These are phyloP conservation scores for Rana temporaria DNA, from an alignment of 2,113 vertebrate species.

Conservation along the genomic window DNA sequence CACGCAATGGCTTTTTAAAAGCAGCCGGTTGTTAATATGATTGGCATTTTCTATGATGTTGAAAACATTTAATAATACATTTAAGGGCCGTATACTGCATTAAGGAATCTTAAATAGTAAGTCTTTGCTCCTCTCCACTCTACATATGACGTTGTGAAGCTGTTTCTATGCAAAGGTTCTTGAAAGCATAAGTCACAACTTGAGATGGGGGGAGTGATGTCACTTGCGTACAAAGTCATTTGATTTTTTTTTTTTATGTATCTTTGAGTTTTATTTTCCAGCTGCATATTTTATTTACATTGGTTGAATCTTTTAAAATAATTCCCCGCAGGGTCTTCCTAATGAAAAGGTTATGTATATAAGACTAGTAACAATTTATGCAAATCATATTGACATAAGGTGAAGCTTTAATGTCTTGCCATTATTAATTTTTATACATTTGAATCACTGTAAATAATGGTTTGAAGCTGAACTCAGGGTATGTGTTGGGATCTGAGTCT, in stretches of 20 bases:
- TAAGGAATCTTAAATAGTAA: slow-evolving; percentile 68
- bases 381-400: no score
- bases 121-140: neutral
- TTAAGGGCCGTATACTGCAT: slow-evolving; percentile 60
- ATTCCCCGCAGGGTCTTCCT: neutral
- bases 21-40: slow-evolving; percentile 70
- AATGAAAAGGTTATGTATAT: no score
- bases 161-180: neutral
- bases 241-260: slow-evolving; percentile 1
- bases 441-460: no score
- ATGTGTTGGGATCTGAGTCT: no score
- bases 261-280: neutral
- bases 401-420: no score
- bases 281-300: neutral
- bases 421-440: no score
- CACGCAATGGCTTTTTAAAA: slow-evolving; percentile 68
- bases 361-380: no score
- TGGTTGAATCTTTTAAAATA: neutral
- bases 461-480: no score
- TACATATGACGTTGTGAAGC: neutral
- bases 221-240: neutral
- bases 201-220: neutral
- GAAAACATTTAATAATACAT: slow-evolving; percentile 71
- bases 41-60: slow-evolving; percentile 72
- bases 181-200: slow-evolving; percentile 15